These are phyloP conservation scores for Clavelina lepadiformis DNA, from an alignment of 23 tunicate species.

Conservation along the genomic window DNA sequence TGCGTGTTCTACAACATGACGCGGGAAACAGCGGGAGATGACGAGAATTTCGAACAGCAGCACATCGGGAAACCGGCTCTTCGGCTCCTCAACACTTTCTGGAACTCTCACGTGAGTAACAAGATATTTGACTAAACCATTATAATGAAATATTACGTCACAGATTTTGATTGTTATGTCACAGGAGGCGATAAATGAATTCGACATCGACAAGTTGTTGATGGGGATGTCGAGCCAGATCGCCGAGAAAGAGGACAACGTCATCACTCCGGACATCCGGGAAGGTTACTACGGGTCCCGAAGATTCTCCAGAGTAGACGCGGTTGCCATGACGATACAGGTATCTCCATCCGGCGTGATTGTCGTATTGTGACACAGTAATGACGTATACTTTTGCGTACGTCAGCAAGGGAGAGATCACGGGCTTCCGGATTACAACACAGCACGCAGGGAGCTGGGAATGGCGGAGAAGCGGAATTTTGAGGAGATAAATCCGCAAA, in stretches of 20 bases:
- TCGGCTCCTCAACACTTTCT: slow-evolving; percentile 52
- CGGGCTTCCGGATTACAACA: slow-evolving; percentile 80
- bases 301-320: slow-evolving; percentile 59
- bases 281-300: slow-evolving; percentile 48
- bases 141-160: no score
- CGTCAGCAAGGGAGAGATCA: slow-evolving; percentile 80
- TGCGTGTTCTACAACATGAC: slow-evolving; percentile 47
- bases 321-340: slow-evolving; percentile 61
- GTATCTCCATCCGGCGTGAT: slow-evolving; percentile 8
- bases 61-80: slow-evolving; percentile 33
- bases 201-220: slow-evolving; percentile 17
- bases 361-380: background rate
- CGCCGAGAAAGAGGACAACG: slow-evolving; percentile 61
- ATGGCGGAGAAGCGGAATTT: background rate
- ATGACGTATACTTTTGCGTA: background rate
- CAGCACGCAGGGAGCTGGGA: slow-evolving; percentile 57
- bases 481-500: slow-evolving; percentile 29
- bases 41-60: background rate
- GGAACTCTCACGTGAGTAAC: slow-evolving; percentile 62
- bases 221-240: slow-evolving; percentile 83
- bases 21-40: slow-evolving; percentile 28
- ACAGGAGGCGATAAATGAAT: slow-evolving; percentile 51
- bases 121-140: no score
- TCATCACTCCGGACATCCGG: slow-evolving; percentile 41
- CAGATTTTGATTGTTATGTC: no score